Conservation (phyloP, 1,140 invertebrate genomes). For the Mercenaria mercenaria region DNA sequence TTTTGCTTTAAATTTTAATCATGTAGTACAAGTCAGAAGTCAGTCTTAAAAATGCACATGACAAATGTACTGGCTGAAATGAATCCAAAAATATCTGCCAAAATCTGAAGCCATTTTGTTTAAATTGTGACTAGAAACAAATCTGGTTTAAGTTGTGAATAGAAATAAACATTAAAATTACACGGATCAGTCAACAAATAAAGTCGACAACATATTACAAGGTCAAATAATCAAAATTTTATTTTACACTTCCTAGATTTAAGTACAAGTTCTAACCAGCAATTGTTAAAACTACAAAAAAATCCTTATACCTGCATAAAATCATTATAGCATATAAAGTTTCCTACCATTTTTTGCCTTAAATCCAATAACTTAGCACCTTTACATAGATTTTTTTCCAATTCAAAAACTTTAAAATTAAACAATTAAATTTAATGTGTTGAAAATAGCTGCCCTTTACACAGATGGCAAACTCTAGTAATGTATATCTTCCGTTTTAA, state of each 20-base stretch:
- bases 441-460: neutral
- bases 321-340: neutral
- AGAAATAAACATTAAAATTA: neutral
- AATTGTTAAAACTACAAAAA: neutral
- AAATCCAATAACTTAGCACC: neutral
- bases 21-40: no score
- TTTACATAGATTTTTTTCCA: neutral
- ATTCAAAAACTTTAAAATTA: neutral
- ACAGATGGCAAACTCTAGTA: conserved; percentile 8
- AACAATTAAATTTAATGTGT: neutral
- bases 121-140: neutral
- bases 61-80: no score
- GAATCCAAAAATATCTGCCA: no score
- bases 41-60: no score
- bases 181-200: neutral
- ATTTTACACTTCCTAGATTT: conserved; percentile 11
- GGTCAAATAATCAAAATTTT: neutral
- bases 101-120: no score
- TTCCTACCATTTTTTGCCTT: conserved; percentile 6
- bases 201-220: neutral
- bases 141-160: neutral
- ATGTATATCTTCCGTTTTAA: conserved; percentile 7
- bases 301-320: neutral
- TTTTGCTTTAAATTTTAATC: no score
- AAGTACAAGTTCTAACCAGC: neutral